Base-by-base conservation (phyloP, 2,113 vertebrate genomes). In the Athene noctua region DNA sequence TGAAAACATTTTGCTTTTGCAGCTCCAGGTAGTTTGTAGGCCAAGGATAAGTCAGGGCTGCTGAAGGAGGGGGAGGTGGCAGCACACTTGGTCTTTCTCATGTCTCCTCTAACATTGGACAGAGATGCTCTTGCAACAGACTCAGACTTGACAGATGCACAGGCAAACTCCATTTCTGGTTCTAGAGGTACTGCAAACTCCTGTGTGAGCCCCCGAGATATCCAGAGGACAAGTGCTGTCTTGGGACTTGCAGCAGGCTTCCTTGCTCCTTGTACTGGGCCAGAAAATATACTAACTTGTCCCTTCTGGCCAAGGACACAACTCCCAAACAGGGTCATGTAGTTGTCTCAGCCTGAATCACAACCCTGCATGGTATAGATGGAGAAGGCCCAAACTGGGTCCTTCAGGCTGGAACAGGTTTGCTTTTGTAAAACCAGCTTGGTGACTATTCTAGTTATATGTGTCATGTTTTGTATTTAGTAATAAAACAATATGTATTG, bases 381-480 rank as follows among this genome's bases (percentile, higher is more conserved):
- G 47, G 30, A 82, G 34, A 65, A 74, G 62, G 52, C n/a, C n/a
- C 54, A 80, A 80, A 42, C 81, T 30, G 67, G 42, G 16, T 61
- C 42, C 30, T 81, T 88, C 71, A 89, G 47, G 91, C 27, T 70
- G 58, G 77, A 95, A 86, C 77, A 67, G 52, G 72, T 72, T 83
- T 80, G 8, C n/a, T 52, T 58, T 23, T 49, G 30, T 61, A 26
- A 93, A 80, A 92, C 44, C 36, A 71, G 67, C 32, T 91, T 72
- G 18, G 55, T 85, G 70, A 26, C 66, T 66, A 22, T 70, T 82
- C 54, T 59, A 88, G 15, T 36, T 66, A 25, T 32, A 51, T 26
- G 29, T 49, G 77, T 71, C 67, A 62, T 83, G 85, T 83, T 86
- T 84, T 80, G 57, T 93, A 80, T 93, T 93, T 86, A 83, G 49